A percentile compares a stretch with the other conserved stretches of the same genome.
phyloP scores from a whole-genome alignment of 2,797 vertebrate species.

The Pempheris klunzingeri region DNA sequence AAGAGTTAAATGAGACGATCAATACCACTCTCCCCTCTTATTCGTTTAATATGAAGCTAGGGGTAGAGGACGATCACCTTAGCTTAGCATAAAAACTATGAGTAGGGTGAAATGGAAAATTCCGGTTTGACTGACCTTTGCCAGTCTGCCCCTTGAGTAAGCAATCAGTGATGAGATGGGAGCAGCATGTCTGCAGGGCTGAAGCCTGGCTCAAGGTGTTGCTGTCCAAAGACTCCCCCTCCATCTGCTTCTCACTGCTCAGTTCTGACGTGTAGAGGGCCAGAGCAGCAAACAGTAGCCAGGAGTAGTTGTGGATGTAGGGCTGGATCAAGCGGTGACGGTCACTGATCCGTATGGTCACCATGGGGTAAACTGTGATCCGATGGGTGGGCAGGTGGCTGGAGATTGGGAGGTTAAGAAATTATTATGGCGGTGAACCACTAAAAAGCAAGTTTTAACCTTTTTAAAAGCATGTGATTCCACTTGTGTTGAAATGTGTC shows the following conservation, averaged over 20 bases:
- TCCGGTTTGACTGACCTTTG: constrained; percentile 85
- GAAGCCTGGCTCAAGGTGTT: constrained; percentile 77
- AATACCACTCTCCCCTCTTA: not conserved
- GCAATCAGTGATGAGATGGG: constrained; percentile 93
- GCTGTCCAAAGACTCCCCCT: constrained; percentile 84
- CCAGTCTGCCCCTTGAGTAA: constrained; percentile 94
- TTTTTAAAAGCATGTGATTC: not conserved
- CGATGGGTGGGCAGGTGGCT: constrained; percentile 97
- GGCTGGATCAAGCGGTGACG: constrained; percentile 96
- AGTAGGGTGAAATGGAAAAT: too few species aligned
- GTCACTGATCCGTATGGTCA: constrained; percentile 96
- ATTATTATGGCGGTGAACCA: not conserved
- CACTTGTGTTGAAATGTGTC: constrained; percentile 40
- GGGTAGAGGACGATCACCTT: not conserved
- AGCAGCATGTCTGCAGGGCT: constrained; percentile 89
- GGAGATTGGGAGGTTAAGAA: not conserved
- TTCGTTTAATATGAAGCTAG: too few species aligned
- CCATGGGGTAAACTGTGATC: constrained; percentile 95
- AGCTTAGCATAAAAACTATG: not conserved
- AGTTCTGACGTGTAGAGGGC: constrained; percentile 94
- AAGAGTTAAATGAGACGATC: not conserved
- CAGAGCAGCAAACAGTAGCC: constrained; percentile 94
- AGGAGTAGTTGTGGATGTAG: constrained; percentile 98
- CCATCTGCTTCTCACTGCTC: constrained; percentile 82
- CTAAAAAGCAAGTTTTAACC: not conserved